These are phyloP conservation scores for Ophioninae sp. DNA, from an alignment of 2,888 invertebrate species.

Conservation along the genomic window DNA sequence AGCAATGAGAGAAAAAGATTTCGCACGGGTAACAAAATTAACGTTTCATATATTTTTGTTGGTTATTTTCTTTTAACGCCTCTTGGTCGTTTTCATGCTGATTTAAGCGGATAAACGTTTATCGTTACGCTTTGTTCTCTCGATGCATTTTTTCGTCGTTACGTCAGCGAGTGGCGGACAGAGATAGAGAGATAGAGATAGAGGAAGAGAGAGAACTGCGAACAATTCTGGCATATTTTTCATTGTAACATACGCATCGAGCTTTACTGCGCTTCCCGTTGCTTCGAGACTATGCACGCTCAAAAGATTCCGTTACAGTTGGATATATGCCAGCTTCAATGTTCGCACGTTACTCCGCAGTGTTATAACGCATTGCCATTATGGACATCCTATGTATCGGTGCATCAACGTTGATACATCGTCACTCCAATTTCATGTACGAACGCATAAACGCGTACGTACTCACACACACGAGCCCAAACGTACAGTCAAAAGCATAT, in stretches of 20 bases:
- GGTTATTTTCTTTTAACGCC: neutral
- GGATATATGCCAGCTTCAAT: constrained; percentile 54
- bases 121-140: constrained; percentile 48
- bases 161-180: constrained; percentile 5
- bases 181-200: constrained; percentile 19
- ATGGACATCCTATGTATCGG: constrained; percentile 1
- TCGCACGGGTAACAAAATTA: constrained; percentile 5
- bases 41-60: constrained; percentile 13
- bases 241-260: constrained; percentile 24
- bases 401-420: constrained; percentile 16
- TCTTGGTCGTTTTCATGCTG: constrained; percentile 27
- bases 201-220: constrained; percentile 2
- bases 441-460: constrained; percentile 16
- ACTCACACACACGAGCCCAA: neutral
- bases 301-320: constrained; percentile 56
- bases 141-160: constrained; percentile 55
- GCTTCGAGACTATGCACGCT: constrained; percentile 29
- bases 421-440: constrained; percentile 35
- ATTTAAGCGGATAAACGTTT: constrained; percentile 52
- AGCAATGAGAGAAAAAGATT: constrained; percentile 37
- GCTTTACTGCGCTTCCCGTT: constrained; percentile 17
- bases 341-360: constrained; percentile 42
- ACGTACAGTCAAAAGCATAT: constrained; percentile 5
- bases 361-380: constrained; percentile 25
- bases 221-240: constrained; percentile 9